phyloP scores from a whole-genome alignment of 1,140 invertebrate genomes.

The Stegodyphus mimosarum region DNA sequence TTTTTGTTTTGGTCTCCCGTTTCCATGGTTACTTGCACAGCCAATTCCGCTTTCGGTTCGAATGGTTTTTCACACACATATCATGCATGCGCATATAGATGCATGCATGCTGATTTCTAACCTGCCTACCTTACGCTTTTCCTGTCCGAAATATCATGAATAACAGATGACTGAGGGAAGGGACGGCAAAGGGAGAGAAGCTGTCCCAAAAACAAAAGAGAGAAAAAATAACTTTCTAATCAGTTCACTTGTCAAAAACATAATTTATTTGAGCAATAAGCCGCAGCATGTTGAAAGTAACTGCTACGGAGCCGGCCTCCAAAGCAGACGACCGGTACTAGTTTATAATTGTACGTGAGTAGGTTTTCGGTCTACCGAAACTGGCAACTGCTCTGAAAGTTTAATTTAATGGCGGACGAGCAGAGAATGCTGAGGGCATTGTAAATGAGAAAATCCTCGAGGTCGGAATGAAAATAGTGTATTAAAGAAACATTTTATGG shows the following conservation, averaged over 20 bases:
- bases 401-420: slow-evolving; percentile 60
- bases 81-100: slow-evolving; percentile 2
- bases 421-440: slow-evolving; percentile 15
- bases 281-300: slow-evolving; percentile 33
- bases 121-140: slow-evolving; percentile 8
- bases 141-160: slow-evolving; percentile 48
- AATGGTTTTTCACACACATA: neutral
- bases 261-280: slow-evolving; percentile 60
- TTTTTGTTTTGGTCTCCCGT: slow-evolving; percentile 47
- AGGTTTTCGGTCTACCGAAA: slow-evolving; percentile 29
- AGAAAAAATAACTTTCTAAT: slow-evolving; percentile 40
- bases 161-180: slow-evolving; percentile 55
- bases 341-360: slow-evolving; percentile 56
- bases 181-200: neutral
- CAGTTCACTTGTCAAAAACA: slow-evolving; percentile 56
- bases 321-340: slow-evolving; percentile 7
- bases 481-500: slow-evolving; percentile 45
- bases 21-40: slow-evolving; percentile 31
- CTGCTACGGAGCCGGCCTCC: no score
- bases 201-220: slow-evolving; percentile 4
- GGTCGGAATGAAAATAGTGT: neutral
- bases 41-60: slow-evolving; percentile 42
- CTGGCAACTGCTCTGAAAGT: slow-evolving; percentile 41
- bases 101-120: slow-evolving; percentile 29
- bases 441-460: neutral